phyloP scores from a whole-genome alignment of 2,888 invertebrate genomes.

The Nycteola revayana region DNA sequence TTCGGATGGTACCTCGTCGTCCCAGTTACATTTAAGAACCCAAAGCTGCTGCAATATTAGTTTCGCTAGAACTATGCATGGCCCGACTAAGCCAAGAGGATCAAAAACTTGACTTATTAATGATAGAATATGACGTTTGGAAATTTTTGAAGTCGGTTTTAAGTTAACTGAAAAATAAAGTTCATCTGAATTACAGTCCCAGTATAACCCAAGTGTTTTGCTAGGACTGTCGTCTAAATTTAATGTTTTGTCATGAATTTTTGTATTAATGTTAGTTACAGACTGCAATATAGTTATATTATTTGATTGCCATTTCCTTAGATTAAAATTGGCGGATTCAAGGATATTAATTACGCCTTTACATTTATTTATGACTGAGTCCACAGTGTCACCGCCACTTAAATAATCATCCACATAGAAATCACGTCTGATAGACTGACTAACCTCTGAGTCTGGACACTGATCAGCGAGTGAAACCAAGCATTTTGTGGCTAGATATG shows the following conservation, averaged over 20 bases:
- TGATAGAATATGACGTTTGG: slow-evolving; percentile 28
- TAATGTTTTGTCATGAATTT: not conserved
- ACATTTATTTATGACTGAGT: slow-evolving; percentile 11
- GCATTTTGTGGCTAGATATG: slow-evolving; percentile 27
- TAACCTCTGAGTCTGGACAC: slow-evolving; percentile 9
- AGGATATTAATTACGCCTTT: slow-evolving; percentile 18
- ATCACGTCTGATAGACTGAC: slow-evolving; percentile 9
- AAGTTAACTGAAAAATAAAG: slow-evolving; percentile 24
- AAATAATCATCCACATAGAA: slow-evolving; percentile 31
- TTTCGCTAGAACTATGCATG: slow-evolving; percentile 29
- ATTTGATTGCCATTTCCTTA: slow-evolving; percentile 32
- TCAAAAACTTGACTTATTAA: slow-evolving; percentile 25
- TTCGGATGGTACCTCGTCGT: slow-evolving; percentile 18
- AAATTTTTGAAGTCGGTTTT: slow-evolving; percentile 17
- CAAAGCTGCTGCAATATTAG: slow-evolving; percentile 28
- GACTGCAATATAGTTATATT: slow-evolving; percentile 13
- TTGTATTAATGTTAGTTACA: not conserved
- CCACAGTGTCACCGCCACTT: slow-evolving; percentile 13
- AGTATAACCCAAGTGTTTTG: slow-evolving; percentile 33
- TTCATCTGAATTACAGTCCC: slow-evolving; percentile 21
- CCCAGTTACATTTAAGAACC: slow-evolving; percentile 25
- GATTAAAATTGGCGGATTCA: slow-evolving; percentile 20
- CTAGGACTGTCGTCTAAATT: slow-evolving; percentile 1
- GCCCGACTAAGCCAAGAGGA: slow-evolving; percentile 22
- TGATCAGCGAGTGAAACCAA: slow-evolving; percentile 15